Percentiles rank a stretch among this genome's conserved stretches.
phyloP scores from a whole-genome alignment of 2,113 vertebrate species.

The Merops nubicus region DNA sequence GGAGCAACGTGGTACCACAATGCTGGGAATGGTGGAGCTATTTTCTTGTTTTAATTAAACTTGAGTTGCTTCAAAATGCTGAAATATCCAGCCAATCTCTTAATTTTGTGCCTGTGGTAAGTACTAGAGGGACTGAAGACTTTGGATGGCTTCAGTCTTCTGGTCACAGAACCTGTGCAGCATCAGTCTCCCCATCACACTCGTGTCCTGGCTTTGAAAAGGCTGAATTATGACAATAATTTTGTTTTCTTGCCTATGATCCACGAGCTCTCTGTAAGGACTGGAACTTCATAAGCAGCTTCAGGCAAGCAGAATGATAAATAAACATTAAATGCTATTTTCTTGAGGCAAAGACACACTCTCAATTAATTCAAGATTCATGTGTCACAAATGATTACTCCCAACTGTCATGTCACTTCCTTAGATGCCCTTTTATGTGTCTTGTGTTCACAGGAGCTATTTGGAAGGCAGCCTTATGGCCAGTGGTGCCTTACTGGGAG shows the following conservation, averaged over 20 bases:
- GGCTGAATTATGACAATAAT: not conserved
- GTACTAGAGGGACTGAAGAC: not conserved
- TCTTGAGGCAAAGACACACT: not conserved
- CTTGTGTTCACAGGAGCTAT: constrained; percentile 85
- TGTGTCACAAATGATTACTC: not conserved
- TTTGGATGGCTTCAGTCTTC: not conserved
- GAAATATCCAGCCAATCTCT: not conserved
- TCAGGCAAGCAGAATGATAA: not conserved
- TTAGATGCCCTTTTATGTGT: not conserved
- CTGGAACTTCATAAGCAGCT: not conserved
- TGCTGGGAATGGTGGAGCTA: not conserved
- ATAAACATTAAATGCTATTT: not conserved
- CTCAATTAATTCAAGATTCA: not conserved
- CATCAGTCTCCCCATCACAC: not conserved
- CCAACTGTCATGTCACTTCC: not conserved
- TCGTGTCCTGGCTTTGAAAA: not conserved
- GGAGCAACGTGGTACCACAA: not conserved
- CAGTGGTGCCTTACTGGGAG: constrained; percentile 90
- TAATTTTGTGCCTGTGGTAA: not conserved
- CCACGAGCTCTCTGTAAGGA: not conserved
- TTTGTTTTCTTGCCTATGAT: not conserved
- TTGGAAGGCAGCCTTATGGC: constrained; percentile 94
- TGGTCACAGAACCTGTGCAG: not conserved
- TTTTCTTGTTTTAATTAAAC: not conserved
- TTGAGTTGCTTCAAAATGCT: not conserved